Conservation (phyloP, 1,140 invertebrate genomes). For the Dufourea novaeangliae region DNA sequence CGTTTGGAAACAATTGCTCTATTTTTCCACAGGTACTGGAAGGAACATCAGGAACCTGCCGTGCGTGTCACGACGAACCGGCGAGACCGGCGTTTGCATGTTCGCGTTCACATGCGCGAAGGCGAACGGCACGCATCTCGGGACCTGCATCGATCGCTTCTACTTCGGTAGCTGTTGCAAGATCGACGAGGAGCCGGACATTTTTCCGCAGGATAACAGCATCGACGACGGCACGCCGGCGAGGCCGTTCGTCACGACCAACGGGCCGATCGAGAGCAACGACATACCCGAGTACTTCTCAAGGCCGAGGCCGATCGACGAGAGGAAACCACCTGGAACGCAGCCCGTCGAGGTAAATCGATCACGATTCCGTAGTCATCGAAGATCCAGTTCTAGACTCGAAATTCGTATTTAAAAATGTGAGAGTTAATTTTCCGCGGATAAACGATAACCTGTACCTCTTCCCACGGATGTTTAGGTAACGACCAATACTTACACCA, state of each 20-base stretch:
- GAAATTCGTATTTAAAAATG: too few species aligned
- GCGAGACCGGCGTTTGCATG: slow-evolving; percentile 94
- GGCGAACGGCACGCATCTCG: slow-evolving; percentile 93
- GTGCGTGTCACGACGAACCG: slow-evolving; percentile 90
- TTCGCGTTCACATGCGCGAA: slow-evolving; percentile 96
- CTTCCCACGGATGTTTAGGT: slow-evolving; percentile 26
- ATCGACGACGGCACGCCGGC: slow-evolving; percentile 74
- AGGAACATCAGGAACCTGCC: slow-evolving; percentile 93
- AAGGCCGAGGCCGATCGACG: slow-evolving; percentile 70
- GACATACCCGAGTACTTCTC: slow-evolving; percentile 77
- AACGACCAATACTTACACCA: slow-evolving; percentile 10
- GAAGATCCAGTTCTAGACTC: too few species aligned
- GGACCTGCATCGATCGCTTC: slow-evolving; percentile 95
- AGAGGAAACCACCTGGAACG: slow-evolving; percentile 59
- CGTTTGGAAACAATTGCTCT: background rate
- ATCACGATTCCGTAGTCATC: slow-evolving; percentile 10
- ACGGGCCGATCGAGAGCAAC: slow-evolving; percentile 75
- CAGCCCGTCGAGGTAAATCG: slow-evolving; percentile 40
- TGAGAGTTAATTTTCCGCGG: too few species aligned
- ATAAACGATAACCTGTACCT: too few species aligned
- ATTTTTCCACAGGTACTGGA: slow-evolving; percentile 85
- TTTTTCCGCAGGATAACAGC: slow-evolving; percentile 79
- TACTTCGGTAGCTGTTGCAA: slow-evolving; percentile 96
- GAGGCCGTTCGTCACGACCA: slow-evolving; percentile 69
- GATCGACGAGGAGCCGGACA: slow-evolving; percentile 80